These are phyloP conservation scores for Euproctis similis DNA, from an alignment of 2,888 invertebrate genomes.

Conservation along the genomic window DNA sequence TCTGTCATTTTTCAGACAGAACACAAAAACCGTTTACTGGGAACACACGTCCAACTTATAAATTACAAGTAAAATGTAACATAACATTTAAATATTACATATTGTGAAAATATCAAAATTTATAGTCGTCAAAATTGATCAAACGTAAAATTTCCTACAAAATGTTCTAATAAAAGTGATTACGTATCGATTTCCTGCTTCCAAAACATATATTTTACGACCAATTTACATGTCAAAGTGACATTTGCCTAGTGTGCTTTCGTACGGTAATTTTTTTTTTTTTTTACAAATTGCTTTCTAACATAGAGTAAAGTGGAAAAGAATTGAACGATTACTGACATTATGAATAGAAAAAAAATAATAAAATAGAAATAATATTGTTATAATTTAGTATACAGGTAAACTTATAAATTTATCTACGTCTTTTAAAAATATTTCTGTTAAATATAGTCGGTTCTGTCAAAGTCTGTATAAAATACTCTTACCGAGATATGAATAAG, in stretches of 20 bases:
- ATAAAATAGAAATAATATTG: too few relatives aligned
- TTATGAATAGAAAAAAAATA: conserved; percentile 25
- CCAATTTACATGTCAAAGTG: conserved; percentile 60
- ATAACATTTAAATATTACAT: too few relatives aligned
- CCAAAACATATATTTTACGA: conserved; percentile 50
- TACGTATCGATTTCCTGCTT: conserved; percentile 36
- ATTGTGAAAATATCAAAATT: conserved; percentile 19
- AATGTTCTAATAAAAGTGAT: conserved; percentile 21
- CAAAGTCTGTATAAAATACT: too few relatives aligned
- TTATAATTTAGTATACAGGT: too few relatives aligned
- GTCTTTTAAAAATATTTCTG: too few relatives aligned
- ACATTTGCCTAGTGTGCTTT: conserved; percentile 58
- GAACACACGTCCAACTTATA: conserved; percentile 18
- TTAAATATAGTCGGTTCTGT: too few relatives aligned
- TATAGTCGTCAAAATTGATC: conserved; percentile 22
- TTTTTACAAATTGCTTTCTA: conserved; percentile 52
- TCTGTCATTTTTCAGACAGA: conserved; percentile 23
- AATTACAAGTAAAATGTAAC: conserved; percentile 31
- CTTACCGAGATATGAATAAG: too few relatives aligned
- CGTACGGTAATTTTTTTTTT: conserved; percentile 52
- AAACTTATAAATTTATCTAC: too few relatives aligned
- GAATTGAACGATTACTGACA: conserved; percentile 36
- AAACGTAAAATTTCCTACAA: conserved; percentile 16
- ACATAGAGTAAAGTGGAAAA: conserved; percentile 51
- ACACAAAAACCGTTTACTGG: conserved; percentile 19